Conservation (phyloP, 2,797 vertebrate genomes). For the Anas bahamensis region DNA sequence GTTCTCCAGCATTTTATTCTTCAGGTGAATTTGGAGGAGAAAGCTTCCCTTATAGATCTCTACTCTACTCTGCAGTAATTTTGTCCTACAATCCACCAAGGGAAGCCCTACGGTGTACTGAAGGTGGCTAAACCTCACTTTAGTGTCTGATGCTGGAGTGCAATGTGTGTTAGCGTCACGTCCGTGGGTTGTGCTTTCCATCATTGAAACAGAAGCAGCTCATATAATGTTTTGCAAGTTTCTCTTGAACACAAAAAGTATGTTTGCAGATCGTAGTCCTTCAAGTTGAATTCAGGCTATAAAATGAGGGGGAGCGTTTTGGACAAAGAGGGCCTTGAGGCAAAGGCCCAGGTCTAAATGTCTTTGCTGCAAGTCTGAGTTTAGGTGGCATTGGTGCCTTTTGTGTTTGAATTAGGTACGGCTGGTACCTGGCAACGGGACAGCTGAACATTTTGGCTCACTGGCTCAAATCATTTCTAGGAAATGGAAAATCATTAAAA, state of each 20-base stretch:
- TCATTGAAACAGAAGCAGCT: background rate
- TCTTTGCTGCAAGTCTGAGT: background rate
- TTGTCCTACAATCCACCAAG: background rate
- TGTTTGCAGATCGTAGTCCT: background rate
- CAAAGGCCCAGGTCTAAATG: background rate
- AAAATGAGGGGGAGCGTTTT: background rate
- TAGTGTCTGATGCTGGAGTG: background rate
- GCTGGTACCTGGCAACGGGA: background rate
- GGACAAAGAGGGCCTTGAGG: background rate
- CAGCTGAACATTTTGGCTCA: background rate
- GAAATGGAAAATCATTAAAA: background rate
- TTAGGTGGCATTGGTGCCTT: background rate
- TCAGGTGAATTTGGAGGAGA: background rate
- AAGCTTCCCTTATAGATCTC: background rate
- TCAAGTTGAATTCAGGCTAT: background rate
- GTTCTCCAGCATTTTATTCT: background rate
- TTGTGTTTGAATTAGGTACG: background rate
- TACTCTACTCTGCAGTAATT: rapidly evolving
- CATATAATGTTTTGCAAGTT: background rate
- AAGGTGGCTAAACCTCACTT: background rate
- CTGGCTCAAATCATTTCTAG: background rate
- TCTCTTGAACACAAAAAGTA: background rate
- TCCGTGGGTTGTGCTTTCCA: background rate
- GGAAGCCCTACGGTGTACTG: background rate
- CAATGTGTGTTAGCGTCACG: background rate